These are phyloP conservation scores for Microtus ochrogaster DNA, from an alignment of 2,113 vertebrate species.

Conservation along the genomic window DNA sequence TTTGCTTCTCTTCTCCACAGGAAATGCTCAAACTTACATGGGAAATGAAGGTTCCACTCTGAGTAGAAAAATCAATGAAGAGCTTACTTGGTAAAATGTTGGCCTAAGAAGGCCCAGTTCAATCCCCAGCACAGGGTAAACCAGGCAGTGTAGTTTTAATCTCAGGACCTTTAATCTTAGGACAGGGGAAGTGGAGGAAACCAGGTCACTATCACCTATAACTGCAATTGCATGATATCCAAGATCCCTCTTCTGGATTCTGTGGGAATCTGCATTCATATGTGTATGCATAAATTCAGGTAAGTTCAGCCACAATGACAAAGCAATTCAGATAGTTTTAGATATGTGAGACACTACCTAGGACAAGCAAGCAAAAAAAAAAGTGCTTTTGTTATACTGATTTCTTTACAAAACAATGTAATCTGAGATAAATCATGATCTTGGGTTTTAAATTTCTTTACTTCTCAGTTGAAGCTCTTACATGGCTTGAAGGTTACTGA, in stretches of 20 bases:
- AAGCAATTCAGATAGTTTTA: neutral
- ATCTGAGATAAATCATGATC: neutral
- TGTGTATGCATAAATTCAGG: neutral
- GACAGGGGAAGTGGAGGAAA: neutral
- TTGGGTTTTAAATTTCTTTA: neutral
- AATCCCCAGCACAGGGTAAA: neutral
- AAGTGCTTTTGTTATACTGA: neutral
- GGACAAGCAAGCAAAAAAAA: neutral
- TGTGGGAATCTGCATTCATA: neutral
- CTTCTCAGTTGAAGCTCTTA: constrained; percentile 42
- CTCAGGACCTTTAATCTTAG: neutral
- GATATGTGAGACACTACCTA: neutral
- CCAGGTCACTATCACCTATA: neutral
- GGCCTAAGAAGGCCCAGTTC: neutral
- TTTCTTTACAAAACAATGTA: neutral
- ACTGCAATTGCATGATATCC: no score
- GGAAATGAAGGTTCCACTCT: neutral
- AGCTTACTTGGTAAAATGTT: neutral
- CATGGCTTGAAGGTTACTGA: constrained; percentile 26
- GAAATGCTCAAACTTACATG: constrained; percentile 54
- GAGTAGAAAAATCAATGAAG: neutral
- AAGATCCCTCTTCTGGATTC: neutral
- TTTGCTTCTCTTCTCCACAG: constrained; percentile 1
- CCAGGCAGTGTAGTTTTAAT: neutral
- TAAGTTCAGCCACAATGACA: neutral